Percentiles rank a stretch among this genome's conserved stretches.
These are phyloP conservation scores for Troides oblongomaculatus DNA, from an alignment of 2,888 invertebrate genomes.

Conservation along the genomic window DNA sequence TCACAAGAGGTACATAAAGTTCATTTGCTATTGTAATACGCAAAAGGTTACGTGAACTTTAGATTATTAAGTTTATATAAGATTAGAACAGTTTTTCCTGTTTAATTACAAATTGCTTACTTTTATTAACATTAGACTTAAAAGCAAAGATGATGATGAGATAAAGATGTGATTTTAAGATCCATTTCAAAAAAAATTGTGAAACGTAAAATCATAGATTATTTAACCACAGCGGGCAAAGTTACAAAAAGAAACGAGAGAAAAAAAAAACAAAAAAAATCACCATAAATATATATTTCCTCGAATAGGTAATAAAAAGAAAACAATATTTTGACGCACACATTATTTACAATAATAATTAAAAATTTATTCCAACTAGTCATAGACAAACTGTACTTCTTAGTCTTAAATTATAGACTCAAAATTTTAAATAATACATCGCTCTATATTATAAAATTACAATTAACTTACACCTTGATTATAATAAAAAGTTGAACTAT, in stretches of 20 bases:
- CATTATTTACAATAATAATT: slow-evolving; percentile 28
- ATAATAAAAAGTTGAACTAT: slow-evolving; percentile 4
- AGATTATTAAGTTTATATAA: too few relatives aligned
- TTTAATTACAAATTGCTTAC: too few relatives aligned
- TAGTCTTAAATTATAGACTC: neutral
- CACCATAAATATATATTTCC: slow-evolving; percentile 28
- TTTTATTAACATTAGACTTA: too few relatives aligned
- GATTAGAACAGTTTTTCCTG: too few relatives aligned
- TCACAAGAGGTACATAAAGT: neutral
- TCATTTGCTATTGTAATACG: too few relatives aligned
- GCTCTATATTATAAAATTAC: neutral
- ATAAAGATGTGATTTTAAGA: too few relatives aligned
- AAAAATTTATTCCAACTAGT: slow-evolving; percentile 15
- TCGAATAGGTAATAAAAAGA: slow-evolving; percentile 14
- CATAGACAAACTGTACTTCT: slow-evolving; percentile 13
- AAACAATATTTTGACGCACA: slow-evolving; percentile 27
- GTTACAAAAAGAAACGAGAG: neutral
- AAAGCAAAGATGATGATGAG: too few relatives aligned
- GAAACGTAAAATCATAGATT: neutral
- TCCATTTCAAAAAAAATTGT: neutral
- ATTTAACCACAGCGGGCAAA: neutral
- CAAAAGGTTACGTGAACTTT: too few relatives aligned
- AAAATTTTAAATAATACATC: neutral
- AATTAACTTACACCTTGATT: slow-evolving; percentile 10
- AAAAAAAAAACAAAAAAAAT: slow-evolving; percentile 16